Conservation (phyloP, 2,888 invertebrate species). For the Holacanthella duospinosa region DNA sequence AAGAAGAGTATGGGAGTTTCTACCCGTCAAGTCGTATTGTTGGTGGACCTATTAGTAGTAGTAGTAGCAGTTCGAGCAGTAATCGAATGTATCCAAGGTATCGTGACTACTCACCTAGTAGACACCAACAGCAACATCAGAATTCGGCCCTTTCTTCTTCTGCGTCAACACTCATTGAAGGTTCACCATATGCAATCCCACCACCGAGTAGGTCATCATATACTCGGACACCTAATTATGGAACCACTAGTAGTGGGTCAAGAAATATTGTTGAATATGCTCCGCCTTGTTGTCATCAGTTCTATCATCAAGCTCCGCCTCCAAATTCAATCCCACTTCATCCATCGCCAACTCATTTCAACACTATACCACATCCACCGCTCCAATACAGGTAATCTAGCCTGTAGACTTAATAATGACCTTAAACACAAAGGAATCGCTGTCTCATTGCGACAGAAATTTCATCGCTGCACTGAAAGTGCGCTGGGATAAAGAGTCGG, state of each 20-base stretch:
- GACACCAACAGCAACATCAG: constrained; percentile 12
- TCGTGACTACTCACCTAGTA: constrained; percentile 36
- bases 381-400: constrained; percentile 36
- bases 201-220: constrained; percentile 28
- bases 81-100: constrained; percentile 26
- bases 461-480: too few species aligned
- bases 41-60: neutral
- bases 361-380: constrained; percentile 37
- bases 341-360: constrained; percentile 36
- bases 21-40: constrained; percentile 18
- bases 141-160: constrained; percentile 16
- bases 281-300: constrained; percentile 36
- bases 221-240: constrained; percentile 30
- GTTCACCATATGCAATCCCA: constrained; percentile 25
- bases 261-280: constrained; percentile 32
- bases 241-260: constrained; percentile 25
- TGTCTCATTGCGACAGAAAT: too few species aligned
- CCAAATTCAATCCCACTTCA: constrained; percentile 27
- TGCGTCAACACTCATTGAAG: constrained; percentile 17
- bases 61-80: constrained; percentile 16
- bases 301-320: constrained; percentile 35
- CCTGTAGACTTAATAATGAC: too few species aligned
- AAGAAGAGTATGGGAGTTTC: constrained; percentile 37
- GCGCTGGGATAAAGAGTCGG: too few species aligned
- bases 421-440: neutral